Conservation (phyloP, 2,888 invertebrate genomes). For the Xanthia togata region DNA sequence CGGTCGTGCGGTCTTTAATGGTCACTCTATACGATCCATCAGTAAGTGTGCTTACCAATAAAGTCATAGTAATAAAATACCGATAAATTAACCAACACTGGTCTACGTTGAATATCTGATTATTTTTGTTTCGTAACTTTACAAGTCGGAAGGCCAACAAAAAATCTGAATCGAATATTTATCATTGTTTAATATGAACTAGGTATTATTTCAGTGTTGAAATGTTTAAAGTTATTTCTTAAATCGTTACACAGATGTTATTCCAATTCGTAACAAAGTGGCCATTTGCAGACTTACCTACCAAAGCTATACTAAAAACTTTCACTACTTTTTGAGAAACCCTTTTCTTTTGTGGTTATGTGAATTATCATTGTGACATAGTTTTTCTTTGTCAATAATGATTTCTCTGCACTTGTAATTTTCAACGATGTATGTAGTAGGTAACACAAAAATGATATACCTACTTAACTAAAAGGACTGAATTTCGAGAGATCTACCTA, state of each 20-base stretch:
- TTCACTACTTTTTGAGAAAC: constrained; percentile 41
- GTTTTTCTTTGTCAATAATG: constrained; percentile 24
- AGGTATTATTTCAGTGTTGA: neutral
- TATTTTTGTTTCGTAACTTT: constrained; percentile 70
- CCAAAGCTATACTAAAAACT: constrained; percentile 3
- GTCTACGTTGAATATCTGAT: constrained; percentile 76
- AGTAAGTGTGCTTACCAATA: constrained; percentile 62
- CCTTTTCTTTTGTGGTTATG: constrained; percentile 37
- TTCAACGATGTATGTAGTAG: neutral
- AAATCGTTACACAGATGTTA: neutral
- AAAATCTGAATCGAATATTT: constrained; percentile 67
- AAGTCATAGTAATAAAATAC: constrained; percentile 74
- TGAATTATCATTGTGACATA: constrained; percentile 34
- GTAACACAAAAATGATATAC: neutral
- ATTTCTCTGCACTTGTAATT: constrained; percentile 21
- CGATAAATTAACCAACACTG: constrained; percentile 75
- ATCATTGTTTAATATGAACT: constrained; percentile 18
- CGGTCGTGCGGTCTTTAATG: neutral
- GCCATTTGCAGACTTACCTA: neutral
- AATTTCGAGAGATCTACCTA: neutral
- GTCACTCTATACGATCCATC: constrained; percentile 19
- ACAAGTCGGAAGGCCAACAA: constrained; percentile 61
- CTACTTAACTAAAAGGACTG: neutral
- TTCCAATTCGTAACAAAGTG: neutral
- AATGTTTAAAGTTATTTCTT: constrained; percentile 17